These are phyloP conservation scores for Butastur rufipennis DNA, from an alignment of 2,113 vertebrate species.

Conservation along the genomic window DNA sequence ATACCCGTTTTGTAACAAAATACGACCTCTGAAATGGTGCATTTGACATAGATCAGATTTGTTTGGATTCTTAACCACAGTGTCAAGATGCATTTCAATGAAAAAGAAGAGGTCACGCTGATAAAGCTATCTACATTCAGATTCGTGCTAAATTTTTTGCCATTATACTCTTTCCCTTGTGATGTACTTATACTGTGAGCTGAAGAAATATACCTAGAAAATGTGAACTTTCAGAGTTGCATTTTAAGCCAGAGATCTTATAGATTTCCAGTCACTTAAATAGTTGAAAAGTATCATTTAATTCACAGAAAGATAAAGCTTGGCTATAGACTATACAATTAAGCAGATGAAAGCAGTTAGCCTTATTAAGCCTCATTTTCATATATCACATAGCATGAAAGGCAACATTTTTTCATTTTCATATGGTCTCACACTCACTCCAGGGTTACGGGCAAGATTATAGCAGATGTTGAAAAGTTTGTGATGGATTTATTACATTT, in stretches of 20 bases:
- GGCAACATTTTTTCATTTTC: not conserved
- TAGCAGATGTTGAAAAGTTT: not conserved
- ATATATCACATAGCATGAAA: not conserved
- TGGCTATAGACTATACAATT: not conserved
- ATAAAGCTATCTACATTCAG: not conserved
- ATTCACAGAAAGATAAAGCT: conserved; percentile 1
- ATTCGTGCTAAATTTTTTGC: not conserved
- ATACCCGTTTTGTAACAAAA: not conserved
- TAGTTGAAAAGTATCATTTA: not conserved
- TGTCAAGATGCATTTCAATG: not conserved
- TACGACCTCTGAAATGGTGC: not conserved
- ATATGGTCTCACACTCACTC: not conserved
- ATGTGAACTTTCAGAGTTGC: not conserved
- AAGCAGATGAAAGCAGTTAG: conserved; percentile 15
- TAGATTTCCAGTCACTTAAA: not conserved
- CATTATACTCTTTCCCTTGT: not conserved
- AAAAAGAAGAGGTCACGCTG: not conserved
- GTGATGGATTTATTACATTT: conserved; percentile 33
- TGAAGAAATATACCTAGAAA: not conserved
- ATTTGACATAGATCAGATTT: not conserved
- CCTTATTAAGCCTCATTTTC: conserved; percentile 22
- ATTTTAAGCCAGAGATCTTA: not conserved
- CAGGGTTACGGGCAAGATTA: not conserved
- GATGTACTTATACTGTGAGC: not conserved
- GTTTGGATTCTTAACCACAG: not conserved